Base-by-base conservation (phyloP, 2,797 vertebrate genomes). In the Pelobates cultripes region DNA sequence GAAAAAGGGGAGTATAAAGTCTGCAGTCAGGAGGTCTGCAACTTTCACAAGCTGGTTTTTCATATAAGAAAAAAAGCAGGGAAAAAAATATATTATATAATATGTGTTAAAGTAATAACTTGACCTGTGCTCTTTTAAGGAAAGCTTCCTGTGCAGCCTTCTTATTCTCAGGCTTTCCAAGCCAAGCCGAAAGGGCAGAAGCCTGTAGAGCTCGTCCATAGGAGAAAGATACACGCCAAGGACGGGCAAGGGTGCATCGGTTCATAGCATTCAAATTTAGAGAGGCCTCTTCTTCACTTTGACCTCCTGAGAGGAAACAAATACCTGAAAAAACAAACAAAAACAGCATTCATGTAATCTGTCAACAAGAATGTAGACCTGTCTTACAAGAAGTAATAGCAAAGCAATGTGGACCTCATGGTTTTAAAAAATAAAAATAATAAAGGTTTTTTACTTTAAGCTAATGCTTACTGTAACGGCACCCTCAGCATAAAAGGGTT, bases 201-300 rank as follows among this genome's bases (percentile, higher is more conserved):
- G 98, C 97, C 89, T 99, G 98, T n/a, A 99, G 94, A 73, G 98
- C 97, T 68, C 97, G 95, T 66, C 97, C 97, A 0, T 97, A 99
- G 0, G 98, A 99, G 90, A 99, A 99, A 74, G 95, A 97, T 86
- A 99, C 90, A 87, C 97, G 98, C 97, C 97, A 99, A 64, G 97
- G 97, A 42, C 92, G 96, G 55, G 89, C 88, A 70, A 98, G 92
- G 82, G 94, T 92, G 41, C 92, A 95, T 87, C 95, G 95, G 88
- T 99, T 99, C 89, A 99, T 98, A 84, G 97, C 96, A 0, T 95
- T 99, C 79, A 99, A 93, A 88, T 99, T 96, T 85, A 96, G 85
- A 13, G 98, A 97, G 42, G 98, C 97, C 85, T 99, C 97, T 86
- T 99, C 98, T 89, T 99, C 97, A 64, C 97, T 99, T 91, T 99